Conservation (phyloP, 2,113 vertebrate genomes). For the Amphiprion percula region DNA sequence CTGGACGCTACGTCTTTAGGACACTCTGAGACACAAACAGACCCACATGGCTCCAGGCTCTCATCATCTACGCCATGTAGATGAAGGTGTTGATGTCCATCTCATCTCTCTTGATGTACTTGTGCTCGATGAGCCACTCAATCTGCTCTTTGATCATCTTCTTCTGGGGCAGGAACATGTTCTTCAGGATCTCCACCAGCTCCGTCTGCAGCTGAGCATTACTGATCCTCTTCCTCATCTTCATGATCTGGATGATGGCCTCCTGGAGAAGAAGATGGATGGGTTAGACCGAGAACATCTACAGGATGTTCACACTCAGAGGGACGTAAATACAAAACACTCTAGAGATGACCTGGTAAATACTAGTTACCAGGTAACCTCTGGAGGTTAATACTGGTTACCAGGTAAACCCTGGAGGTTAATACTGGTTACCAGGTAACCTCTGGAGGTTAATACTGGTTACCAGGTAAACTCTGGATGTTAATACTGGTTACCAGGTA, state of each 20-base stretch:
- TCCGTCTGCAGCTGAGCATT: conserved; percentile 99
- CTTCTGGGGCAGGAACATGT: conserved; percentile 99
- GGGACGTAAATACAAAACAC: too few relatives aligned
- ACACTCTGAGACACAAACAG: conserved; percentile 28
- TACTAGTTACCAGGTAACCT: too few relatives aligned
- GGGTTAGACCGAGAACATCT: neutral
- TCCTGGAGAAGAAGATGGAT: conserved; percentile 82
- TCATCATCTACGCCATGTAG: conserved; percentile 90
- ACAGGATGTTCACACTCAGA: too few relatives aligned
- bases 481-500: too few relatives aligned
- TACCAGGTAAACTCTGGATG: too few relatives aligned
- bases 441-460: too few relatives aligned
- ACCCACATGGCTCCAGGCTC: too few relatives aligned
- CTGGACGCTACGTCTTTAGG: conserved; percentile 27
- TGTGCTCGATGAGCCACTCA: conserved; percentile 99
- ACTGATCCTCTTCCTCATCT: conserved; percentile 98
- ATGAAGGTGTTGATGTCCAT: conserved; percentile 97
- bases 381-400: too few relatives aligned
- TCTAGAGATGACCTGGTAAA: too few relatives aligned
- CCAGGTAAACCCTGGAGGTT: too few relatives aligned
- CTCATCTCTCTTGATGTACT: conserved; percentile 97
- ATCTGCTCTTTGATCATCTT: conserved; percentile 99
- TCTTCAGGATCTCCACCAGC: conserved; percentile 99
- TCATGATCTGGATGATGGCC: conserved; percentile 99
- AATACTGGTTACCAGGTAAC: too few relatives aligned